These are phyloP conservation scores for Drepanosiphum platanoidis DNA, from an alignment of 2,888 invertebrate genomes.

Conservation along the genomic window DNA sequence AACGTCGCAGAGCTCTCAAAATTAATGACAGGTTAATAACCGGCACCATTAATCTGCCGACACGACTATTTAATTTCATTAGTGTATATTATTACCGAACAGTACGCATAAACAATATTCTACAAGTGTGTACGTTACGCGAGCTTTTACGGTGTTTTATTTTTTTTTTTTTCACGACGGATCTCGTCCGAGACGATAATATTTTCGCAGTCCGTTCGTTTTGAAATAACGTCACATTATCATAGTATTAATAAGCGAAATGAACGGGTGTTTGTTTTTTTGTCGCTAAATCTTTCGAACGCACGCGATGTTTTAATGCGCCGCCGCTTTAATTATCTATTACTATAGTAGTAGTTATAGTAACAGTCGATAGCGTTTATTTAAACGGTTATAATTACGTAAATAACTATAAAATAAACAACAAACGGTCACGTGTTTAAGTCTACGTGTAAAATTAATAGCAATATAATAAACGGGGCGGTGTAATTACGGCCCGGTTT, in stretches of 20 bases:
- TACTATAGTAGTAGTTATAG: background rate
- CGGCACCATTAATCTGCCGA: slow-evolving; percentile 1
- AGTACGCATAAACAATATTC: too few species aligned
- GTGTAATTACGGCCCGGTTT: background rate
- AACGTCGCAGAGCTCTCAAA: background rate
- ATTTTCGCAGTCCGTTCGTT: background rate
- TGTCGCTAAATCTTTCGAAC: background rate
- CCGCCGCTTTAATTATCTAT: background rate
- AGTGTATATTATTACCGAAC: too few species aligned
- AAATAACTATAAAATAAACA: background rate
- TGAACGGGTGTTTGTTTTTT: background rate
- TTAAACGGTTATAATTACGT: background rate
- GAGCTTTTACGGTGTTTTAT: background rate
- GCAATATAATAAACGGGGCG: background rate
- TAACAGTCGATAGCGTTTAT: background rate
- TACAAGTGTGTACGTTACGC: too few species aligned
- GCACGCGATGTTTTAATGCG: background rate
- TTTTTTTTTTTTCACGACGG: background rate
- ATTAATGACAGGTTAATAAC: slow-evolving; percentile 38
- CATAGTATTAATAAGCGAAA: too few species aligned
- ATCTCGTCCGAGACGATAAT: background rate
- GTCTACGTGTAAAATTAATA: background rate
- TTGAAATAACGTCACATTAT: background rate
- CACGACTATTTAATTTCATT: slow-evolving; percentile 10
- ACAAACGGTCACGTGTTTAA: background rate